Conservation (phyloP, 2,797 vertebrate species). For the Jordanella pulchra region DNA sequence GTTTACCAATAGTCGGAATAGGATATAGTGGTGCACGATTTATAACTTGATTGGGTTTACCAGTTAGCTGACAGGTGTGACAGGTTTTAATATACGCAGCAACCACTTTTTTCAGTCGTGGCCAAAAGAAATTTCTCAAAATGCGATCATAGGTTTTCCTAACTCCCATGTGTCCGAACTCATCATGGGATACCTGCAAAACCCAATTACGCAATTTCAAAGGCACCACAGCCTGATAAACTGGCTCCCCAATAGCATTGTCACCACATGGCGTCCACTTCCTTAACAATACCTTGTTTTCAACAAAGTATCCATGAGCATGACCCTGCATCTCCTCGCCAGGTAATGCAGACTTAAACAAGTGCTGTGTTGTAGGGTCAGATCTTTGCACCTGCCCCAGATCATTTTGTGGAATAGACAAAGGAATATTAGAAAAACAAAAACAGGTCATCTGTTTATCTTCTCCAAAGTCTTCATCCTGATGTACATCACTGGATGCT, state of each 20-base stretch:
- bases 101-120: constrained; percentile 1
- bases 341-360: not conserved
- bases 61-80: not conserved
- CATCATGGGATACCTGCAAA: constrained; percentile 8
- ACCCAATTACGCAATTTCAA: not conserved
- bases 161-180: constrained; percentile 8
- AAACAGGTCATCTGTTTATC: not conserved
- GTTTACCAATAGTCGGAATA: not conserved
- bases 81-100: not conserved
- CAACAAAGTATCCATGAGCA: not conserved
- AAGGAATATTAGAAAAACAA: not conserved
- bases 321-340: not conserved
- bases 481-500: not conserved
- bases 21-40: not conserved
- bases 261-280: not conserved
- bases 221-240: not conserved
- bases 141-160: constrained; percentile 2
- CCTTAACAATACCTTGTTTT: not conserved
- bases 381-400: not conserved
- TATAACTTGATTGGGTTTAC: not conserved
- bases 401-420: not conserved
- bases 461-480: not conserved
- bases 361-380: not conserved
- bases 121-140: constrained; percentile 4
- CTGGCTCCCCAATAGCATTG: not conserved